These are phyloP conservation scores for Cephalopholis sonnerati DNA, from an alignment of 2,113 vertebrate genomes.

Conservation along the genomic window DNA sequence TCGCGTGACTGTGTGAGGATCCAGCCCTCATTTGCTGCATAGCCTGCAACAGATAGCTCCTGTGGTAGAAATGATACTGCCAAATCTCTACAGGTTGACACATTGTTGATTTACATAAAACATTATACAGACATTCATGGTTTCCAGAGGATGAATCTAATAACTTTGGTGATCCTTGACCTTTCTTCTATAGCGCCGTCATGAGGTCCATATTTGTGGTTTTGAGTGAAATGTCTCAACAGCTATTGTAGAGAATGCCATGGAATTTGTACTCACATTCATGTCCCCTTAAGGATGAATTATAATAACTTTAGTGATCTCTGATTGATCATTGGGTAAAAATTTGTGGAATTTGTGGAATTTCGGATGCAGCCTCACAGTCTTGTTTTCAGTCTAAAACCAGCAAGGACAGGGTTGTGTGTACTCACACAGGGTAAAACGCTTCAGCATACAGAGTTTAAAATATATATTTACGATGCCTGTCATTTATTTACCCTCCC, in stretches of 20 bases:
- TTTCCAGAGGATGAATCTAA: background rate
- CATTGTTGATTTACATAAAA: too few species aligned
- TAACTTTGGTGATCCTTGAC: background rate
- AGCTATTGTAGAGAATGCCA: background rate
- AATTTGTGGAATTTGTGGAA: too few species aligned
- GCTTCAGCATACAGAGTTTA: background rate
- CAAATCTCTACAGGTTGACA: too few species aligned
- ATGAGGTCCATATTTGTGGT: background rate
- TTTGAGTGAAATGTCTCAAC: background rate
- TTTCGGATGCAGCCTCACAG: too few species aligned
- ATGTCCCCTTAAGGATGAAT: background rate
- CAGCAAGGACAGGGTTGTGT: background rate
- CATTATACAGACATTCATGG: background rate
- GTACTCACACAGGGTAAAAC: background rate
- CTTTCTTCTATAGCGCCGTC: background rate
- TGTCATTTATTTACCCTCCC: slow-evolving; percentile 41
- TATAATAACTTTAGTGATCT: background rate
- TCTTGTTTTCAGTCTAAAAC: background rate
- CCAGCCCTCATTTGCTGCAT: too few species aligned
- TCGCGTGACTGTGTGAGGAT: too few species aligned
- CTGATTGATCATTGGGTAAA: too few species aligned
- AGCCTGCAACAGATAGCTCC: too few species aligned
- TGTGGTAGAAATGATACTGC: too few species aligned
- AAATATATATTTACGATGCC: slow-evolving; percentile 40
- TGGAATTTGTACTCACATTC: background rate